Conservation (phyloP, 2,113 vertebrate genomes). For the Pomatostomus ruficeps region DNA sequence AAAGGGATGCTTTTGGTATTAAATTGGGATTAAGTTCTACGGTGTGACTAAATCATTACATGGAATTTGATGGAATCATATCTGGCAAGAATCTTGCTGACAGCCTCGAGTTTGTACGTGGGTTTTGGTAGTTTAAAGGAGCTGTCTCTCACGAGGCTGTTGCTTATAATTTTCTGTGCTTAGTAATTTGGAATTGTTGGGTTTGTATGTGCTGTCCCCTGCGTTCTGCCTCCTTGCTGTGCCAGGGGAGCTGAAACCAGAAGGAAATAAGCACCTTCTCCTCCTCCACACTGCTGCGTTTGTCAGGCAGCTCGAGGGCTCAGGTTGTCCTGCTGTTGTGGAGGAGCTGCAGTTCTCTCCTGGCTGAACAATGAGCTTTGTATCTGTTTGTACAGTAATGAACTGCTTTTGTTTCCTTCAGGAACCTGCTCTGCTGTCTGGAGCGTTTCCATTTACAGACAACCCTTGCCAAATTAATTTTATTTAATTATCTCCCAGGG, state of each 20-base stretch:
- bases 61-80: neutral
- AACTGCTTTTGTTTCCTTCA: slow-evolving; percentile 67
- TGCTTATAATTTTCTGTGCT: neutral
- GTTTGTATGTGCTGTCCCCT: neutral
- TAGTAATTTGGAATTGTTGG: neutral
- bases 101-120: neutral
- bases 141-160: neutral
- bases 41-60: neutral
- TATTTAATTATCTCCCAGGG: slow-evolving; percentile 83
- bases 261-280: neutral
- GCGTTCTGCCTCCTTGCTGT: neutral
- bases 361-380: slow-evolving; percentile 12
- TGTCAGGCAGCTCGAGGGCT: neutral
- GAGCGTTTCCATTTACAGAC: slow-evolving; percentile 72
- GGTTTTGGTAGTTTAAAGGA: neutral
- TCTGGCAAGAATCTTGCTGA: neutral
- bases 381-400: slow-evolving; percentile 44
- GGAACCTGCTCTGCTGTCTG: slow-evolving; percentile 46
- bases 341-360: neutral
- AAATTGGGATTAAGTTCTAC: neutral
- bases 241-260: neutral
- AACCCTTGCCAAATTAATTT: slow-evolving; percentile 82
- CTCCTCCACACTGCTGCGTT: neutral
- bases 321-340: neutral
- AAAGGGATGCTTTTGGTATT: neutral